These are phyloP conservation scores for Trachelipus rathkii DNA, from an alignment of 1,140 invertebrate genomes.

Conservation along the genomic window DNA sequence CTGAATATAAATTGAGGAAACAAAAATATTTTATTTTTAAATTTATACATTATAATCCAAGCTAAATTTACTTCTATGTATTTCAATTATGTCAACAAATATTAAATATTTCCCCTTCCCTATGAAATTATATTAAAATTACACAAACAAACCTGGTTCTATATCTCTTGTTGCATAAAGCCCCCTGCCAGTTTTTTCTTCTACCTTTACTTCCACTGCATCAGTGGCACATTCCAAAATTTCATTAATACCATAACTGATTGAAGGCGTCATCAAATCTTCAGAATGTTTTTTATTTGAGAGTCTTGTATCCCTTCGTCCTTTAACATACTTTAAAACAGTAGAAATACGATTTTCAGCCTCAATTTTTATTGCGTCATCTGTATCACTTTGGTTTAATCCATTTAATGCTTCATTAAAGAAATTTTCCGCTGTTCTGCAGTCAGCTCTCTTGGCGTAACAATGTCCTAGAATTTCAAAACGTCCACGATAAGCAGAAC, in stretches of 20 bases:
- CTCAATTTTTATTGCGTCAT: background rate
- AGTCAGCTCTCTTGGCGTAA: background rate
- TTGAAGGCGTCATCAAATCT: background rate
- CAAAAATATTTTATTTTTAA: too few species aligned
- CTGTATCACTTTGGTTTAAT: background rate
- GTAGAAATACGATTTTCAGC: background rate
- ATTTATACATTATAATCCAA: too few species aligned
- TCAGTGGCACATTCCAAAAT: background rate
- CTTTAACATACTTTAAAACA: background rate
- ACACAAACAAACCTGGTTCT: background rate
- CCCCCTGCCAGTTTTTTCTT: background rate
- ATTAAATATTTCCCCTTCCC: too few species aligned
- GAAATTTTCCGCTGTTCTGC: background rate
- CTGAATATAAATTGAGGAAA: too few species aligned
- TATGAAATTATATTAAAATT: background rate
- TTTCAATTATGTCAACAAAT: too few species aligned
- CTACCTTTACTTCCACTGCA: background rate
- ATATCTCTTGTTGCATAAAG: background rate
- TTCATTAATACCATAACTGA: background rate
- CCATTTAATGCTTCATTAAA: background rate
- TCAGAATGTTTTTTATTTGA: background rate
- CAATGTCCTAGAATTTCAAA: background rate
- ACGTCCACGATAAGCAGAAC: background rate
- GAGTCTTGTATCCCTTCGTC: background rate
- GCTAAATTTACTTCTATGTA: too few species aligned